phyloP scores from a whole-genome alignment of 2,888 invertebrate genomes.

The Drosophila lacicola region DNA sequence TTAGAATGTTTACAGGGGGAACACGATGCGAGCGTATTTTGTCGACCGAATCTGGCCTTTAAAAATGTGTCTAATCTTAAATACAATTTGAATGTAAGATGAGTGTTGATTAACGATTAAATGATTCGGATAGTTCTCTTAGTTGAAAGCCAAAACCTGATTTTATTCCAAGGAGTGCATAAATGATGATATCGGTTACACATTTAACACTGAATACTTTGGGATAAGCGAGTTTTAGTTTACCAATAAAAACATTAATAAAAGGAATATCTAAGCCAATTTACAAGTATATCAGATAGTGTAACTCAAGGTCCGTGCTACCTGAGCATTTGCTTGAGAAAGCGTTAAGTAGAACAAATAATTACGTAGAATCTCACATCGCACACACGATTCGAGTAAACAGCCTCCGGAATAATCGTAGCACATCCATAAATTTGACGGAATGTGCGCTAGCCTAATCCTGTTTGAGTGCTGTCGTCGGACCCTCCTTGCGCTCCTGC shows the following conservation, averaged over 20 bases:
- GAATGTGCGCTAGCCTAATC: conserved; percentile 12
- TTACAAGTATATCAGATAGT: conserved; percentile 14
- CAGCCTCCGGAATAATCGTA: conserved; percentile 18
- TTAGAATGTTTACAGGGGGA: conserved; percentile 25
- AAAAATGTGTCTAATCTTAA: conserved; percentile 14
- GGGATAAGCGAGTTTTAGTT: conserved; percentile 6
- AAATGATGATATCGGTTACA: conserved; percentile 2
- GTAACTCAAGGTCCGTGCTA: conserved; percentile 27
- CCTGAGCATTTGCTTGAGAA: conserved; percentile 33
- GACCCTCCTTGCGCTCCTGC: conserved; percentile 12
- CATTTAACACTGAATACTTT: conserved; percentile 24
- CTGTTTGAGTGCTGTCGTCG: conserved; percentile 19
- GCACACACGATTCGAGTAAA: conserved; percentile 18
- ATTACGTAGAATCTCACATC: conserved; percentile 28
- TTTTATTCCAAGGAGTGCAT: not conserved
- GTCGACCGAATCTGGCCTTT: conserved; percentile 29
- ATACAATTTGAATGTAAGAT: conserved; percentile 13
- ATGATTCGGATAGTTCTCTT: not conserved
- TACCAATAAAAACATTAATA: conserved; percentile 2
- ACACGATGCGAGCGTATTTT: conserved; percentile 57
- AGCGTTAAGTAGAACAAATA: conserved; percentile 26
- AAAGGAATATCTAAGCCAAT: conserved; percentile 4
- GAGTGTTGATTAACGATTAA: not conserved
- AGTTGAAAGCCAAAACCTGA: conserved; percentile 13
- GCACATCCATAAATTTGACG: conserved; percentile 2